phyloP scores from a whole-genome alignment of 35 echinoderm and acorn worm genomes.

The Heliocidaris tuberculata region DNA sequence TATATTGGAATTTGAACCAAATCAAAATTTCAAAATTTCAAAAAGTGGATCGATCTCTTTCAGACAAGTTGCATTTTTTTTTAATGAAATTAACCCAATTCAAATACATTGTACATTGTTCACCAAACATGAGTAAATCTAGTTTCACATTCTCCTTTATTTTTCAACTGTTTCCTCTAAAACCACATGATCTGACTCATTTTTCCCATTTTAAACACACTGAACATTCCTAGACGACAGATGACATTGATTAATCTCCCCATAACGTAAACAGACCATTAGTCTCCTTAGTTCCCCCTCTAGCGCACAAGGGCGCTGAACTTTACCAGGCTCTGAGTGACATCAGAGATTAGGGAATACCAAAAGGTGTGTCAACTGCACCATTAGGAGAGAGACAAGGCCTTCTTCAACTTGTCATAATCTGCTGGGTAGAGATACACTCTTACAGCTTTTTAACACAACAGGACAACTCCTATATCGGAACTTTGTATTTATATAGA shows the following conservation, averaged over 20 bases:
- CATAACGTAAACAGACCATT: background rate
- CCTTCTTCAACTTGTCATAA: background rate
- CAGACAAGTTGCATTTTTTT: too few relatives aligned
- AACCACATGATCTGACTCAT: background rate
- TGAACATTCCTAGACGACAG: background rate
- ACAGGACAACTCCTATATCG: too few relatives aligned
- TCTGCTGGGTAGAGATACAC: background rate
- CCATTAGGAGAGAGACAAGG: background rate
- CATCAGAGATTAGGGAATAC: background rate
- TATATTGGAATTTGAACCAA: too few relatives aligned
- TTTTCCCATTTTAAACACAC: background rate
- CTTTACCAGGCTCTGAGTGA: background rate
- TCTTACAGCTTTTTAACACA: too few relatives aligned
- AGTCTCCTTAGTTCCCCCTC: background rate
- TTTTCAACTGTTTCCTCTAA: background rate
- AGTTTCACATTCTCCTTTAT: background rate
- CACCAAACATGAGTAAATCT: background rate
- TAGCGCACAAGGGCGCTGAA: background rate
- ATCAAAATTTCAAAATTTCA: too few relatives aligned
- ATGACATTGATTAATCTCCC: background rate
- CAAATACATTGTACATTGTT: too few relatives aligned
- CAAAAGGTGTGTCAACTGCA: background rate
- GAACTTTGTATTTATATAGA: too few relatives aligned
- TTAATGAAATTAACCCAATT: too few relatives aligned
- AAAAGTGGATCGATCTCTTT: too few relatives aligned